phyloP scores from a whole-genome alignment of 2,797 vertebrate genomes.

The Cynodonichthys magdalenae region DNA sequence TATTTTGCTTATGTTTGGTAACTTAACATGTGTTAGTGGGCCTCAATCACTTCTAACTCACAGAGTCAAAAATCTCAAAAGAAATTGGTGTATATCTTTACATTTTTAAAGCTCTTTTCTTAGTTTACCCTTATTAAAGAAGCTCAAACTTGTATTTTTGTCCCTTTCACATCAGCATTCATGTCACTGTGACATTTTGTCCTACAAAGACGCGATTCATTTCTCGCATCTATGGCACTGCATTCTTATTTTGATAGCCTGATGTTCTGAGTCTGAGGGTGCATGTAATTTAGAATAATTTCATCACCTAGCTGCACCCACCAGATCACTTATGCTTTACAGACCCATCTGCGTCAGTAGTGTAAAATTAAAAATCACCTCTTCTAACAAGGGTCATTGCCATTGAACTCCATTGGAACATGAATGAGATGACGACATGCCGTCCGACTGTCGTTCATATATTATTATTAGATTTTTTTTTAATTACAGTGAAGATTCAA shows the following conservation, averaged over 20 bases:
- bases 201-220: constrained; percentile 52
- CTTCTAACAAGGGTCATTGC: constrained; percentile 71
- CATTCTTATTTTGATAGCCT: constrained; percentile 61
- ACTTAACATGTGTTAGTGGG: constrained; percentile 31
- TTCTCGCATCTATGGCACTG: constrained; percentile 38
- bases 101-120: constrained; percentile 18
- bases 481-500: constrained; percentile 62
- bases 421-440: constrained; percentile 66
- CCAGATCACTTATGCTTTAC: constrained; percentile 66
- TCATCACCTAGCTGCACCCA: constrained; percentile 56
- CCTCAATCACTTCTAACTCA: constrained; percentile 10
- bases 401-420: constrained; percentile 67
- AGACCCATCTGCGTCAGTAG: constrained; percentile 64
- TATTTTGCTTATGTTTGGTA: constrained; percentile 53
- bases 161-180: constrained; percentile 58
- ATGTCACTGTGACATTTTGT: constrained; percentile 57
- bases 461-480: constrained; percentile 25
- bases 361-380: constrained; percentile 71
- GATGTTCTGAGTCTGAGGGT: constrained; percentile 60
- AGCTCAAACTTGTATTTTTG: constrained; percentile 39
- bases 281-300: constrained; percentile 74
- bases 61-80: too few relatives aligned
- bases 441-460: constrained; percentile 45
- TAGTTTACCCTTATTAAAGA: constrained; percentile 38
- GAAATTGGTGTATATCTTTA: too few relatives aligned